phyloP scores from a whole-genome alignment of 2,113 vertebrate genomes.

The Engraulis encrasicolus region DNA sequence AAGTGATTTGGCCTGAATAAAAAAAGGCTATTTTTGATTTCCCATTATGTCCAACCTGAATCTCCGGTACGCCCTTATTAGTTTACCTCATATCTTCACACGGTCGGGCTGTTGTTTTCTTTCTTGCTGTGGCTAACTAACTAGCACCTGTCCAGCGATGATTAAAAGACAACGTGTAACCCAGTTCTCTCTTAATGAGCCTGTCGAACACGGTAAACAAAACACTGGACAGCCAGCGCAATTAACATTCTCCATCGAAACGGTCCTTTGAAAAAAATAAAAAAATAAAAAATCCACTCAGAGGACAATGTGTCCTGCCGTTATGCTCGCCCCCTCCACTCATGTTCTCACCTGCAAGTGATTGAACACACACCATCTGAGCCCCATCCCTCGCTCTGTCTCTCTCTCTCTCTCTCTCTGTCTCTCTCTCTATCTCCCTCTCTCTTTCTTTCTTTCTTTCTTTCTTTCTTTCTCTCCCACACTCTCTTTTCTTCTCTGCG shows the following conservation, averaged over 20 bases:
- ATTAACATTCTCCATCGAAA: not conserved
- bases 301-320: constrained; percentile 11
- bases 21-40: not conserved
- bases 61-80: not conserved
- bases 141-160: not conserved
- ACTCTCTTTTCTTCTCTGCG: not conserved
- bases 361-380: constrained; percentile 4
- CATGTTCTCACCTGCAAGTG: not conserved
- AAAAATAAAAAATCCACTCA: constrained; percentile 5
- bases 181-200: constrained; percentile 12
- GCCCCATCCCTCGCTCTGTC: not conserved
- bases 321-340: not conserved
- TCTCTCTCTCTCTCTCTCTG: constrained; percentile 24
- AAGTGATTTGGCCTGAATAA: not conserved
- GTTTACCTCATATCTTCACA: not conserved
- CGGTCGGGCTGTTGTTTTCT: not conserved
- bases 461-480: not conserved
- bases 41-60: not conserved
- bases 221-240: not conserved
- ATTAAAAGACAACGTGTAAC: constrained; percentile 16
- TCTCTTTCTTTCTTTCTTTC: not conserved
- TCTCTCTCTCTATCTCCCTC: not conserved
- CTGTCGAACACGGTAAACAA: constrained; percentile 12
- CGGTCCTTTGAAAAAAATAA: not conserved
- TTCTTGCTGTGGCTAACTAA: not conserved